Percentiles rank a stretch among this genome's conserved stretches.
phyloP scores from a whole-genome alignment of 2,797 vertebrate species.

The Hylomyscus alleni region DNA sequence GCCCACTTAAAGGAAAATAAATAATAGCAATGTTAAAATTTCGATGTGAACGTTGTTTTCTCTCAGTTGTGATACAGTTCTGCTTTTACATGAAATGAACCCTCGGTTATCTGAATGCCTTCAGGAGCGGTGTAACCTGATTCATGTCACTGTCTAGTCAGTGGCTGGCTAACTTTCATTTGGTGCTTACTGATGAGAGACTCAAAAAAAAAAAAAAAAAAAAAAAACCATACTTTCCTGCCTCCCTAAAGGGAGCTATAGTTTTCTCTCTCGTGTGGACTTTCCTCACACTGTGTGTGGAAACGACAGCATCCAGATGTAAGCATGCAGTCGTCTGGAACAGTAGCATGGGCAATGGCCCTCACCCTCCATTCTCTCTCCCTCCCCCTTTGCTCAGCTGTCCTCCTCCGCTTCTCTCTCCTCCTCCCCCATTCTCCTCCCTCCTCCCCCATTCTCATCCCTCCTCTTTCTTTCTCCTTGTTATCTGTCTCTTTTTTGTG shows the following conservation, averaged over 20 bases:
- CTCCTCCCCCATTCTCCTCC: neutral
- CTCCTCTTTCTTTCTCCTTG: neutral
- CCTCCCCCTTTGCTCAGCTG: fast-evolving
- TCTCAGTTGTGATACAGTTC: slow-evolving; percentile 6
- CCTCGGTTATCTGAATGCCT: slow-evolving; percentile 55
- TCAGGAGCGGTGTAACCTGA: neutral
- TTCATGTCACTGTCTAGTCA: slow-evolving; percentile 45
- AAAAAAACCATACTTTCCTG: neutral
- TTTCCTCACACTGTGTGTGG: neutral
- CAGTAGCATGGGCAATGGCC: fast-evolving
- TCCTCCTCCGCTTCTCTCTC: neutral
- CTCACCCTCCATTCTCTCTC: fast-evolving
- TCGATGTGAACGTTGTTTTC: neutral
- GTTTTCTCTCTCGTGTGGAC: neutral
- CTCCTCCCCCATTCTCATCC: no score
- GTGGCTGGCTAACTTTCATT: neutral
- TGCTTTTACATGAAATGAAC: slow-evolving; percentile 68
- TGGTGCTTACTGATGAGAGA: neutral
- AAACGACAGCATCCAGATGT: neutral
- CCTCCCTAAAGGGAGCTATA: neutral
- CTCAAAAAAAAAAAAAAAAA: no score
- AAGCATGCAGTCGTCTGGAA: neutral
- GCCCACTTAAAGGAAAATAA: slow-evolving; percentile 67
- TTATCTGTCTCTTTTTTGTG: neutral
- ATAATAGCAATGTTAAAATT: slow-evolving; percentile 58